Evolutionary conservation across 2,797 vertebrate species (phyloP), one percentile per base, ranked within the genome.

Genomic region (Cheirogaleus major): DNA sequence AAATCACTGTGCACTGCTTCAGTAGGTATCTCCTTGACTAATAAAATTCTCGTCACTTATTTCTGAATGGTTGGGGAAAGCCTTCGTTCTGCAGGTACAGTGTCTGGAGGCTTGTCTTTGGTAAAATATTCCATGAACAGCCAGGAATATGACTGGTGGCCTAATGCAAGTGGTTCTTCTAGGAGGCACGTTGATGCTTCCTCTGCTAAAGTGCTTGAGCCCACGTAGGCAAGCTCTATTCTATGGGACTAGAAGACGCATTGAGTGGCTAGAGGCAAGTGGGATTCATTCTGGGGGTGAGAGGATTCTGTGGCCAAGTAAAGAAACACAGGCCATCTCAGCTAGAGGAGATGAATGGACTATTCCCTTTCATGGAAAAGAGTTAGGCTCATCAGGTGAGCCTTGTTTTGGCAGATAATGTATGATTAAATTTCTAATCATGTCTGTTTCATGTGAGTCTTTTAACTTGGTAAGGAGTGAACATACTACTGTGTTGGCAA

Each of bases 351-450:
- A 27, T 50, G 63, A 32, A 45, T 23, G 25, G 9, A 45, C 30
- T 23, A n/a, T 89, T 57, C 32, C 32, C 27, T 25, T 57, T 63
- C 50, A 4, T 11, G 63, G 50, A 76, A 67, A 76, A 63, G 50
- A 3, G 32, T 81, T 13, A 76, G 70, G 25, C 79, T 98, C 95
- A 92, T 97, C 91, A 97, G 89, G 84, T 92, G 85, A 91, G 95
- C 90, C 92, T 91, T 94, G 86, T 81, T 59, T 85, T 89, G 91
- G 94, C 89, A n/a, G 95, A 48, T 23, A 22, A 12, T 25, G 63
- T 35, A 48, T 41, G 48, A 55, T 57, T 35, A 69, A 57, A 65
- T 38, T 82, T 92, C 63, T 59, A 50, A 87, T 59, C 45, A 22
- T 25, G 55, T 69, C 52, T 57, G 32, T 48, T 89, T 80, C 43